These are phyloP conservation scores for Theocolax elegans DNA, from an alignment of 1,140 invertebrate species.

Conservation along the genomic window DNA sequence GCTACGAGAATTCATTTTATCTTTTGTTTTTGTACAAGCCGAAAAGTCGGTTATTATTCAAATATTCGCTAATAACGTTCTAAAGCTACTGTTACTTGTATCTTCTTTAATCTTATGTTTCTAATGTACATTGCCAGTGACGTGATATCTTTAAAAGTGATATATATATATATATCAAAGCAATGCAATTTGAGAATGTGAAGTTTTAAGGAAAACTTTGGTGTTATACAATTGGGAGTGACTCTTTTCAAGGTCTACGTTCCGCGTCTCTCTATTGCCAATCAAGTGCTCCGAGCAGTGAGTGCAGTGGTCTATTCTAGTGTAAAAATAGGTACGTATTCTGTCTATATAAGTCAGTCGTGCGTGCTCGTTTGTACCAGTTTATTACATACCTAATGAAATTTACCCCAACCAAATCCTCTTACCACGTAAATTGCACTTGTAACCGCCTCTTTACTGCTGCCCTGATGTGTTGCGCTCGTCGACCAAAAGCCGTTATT, in stretches of 20 bases:
- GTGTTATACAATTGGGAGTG: conserved; percentile 22
- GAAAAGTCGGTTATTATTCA: too few relatives aligned
- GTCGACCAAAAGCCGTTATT: conserved; percentile 15
- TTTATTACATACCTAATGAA: conserved; percentile 25
- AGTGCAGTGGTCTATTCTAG: neutral
- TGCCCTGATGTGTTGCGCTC: neutral
- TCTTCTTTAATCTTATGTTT: neutral
- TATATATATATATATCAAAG: too few relatives aligned
- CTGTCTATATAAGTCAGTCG: conserved; percentile 40
- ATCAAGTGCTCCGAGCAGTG: conserved; percentile 17
- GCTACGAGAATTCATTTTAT: conserved; percentile 1
- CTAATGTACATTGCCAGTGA: neutral
- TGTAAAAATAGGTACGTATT: conserved; percentile 50
- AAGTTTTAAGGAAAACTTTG: too few relatives aligned
- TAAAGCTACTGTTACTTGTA: too few relatives aligned
- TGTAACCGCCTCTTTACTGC: conserved; percentile 24
- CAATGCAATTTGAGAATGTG: too few relatives aligned
- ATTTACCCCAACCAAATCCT: neutral
- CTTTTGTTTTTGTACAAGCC: neutral
- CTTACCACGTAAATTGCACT: conserved; percentile 18
- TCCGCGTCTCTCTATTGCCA: neutral
- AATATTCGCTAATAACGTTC: too few relatives aligned
- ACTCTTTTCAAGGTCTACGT: conserved; percentile 24
- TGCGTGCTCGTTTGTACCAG: conserved; percentile 45
- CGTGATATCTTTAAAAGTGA: too few relatives aligned